Evolutionary conservation across 2,797 vertebrate genomes (phyloP), one percentile per base, ranked within the genome.

Genomic region (Petrocephalus schoutedeni): DNA sequence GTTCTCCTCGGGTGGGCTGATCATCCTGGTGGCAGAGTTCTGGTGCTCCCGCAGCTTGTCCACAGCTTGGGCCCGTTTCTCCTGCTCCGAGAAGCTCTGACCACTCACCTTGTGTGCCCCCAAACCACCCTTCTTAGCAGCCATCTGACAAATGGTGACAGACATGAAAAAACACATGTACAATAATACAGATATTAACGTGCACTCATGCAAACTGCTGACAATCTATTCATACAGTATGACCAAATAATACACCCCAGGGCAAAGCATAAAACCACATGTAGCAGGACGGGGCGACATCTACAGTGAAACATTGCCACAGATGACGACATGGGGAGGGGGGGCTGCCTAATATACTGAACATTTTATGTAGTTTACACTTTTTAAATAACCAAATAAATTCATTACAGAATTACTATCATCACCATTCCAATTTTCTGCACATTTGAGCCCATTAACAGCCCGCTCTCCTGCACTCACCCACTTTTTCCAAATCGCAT

Each of bases 91-190:
- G 92, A 99, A 99, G 90, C 94, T 97, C 53, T 96, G 93, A 28
- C 94, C 95, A 90, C 97, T 97, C 54, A 99, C 96, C 91, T 98
- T 99, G 90, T 99, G 98, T 84, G 98, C 98, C 0, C 98, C 98
- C 89, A 99, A 93, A 6, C 97, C 96, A 0, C 95, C 96, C 89
- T 98, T 99, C 91, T 97, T 99, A 88, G 95, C 93, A 64, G 96
- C 97, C 45, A 98, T 91, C 98, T 99, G 89, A 85, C 80, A 89
- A 92, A 83, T 7, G 16, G 36, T 49, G 36, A 80, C 8, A 49
- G 49, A 84, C 51, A 83, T 1, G 21, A 83, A 83, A 21, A 7
- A 45, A 0, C 77, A 82, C 77, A 45, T 82, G 7, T n/a, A 12
- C 28, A 36, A 28, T 71, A 12, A 71, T 36, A 36, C 67, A 71